Evolutionary conservation across 1,140 invertebrate species (phyloP).

Genomic region (Aphis gossypii): DNA sequence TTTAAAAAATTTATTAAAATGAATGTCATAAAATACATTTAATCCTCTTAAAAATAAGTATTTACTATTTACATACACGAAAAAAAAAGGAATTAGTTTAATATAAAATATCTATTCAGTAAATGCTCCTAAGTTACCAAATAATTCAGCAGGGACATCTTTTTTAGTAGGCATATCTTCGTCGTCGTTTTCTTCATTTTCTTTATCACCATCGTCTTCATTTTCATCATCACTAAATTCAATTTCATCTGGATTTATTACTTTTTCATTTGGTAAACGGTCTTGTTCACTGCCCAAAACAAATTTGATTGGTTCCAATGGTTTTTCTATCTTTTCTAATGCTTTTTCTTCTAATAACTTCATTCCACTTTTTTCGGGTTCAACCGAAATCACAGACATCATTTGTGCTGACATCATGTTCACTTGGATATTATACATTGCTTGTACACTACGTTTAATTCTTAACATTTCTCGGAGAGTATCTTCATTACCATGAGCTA

Average conservation of each 20-base stretch:
- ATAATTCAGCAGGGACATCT: conserved; percentile 37
- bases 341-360: conserved; percentile 85
- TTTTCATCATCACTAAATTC: conserved; percentile 48
- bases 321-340: conserved; percentile 64
- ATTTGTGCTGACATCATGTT: conserved; percentile 99
- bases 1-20: conserved; percentile 4
- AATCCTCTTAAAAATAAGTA: neutral
- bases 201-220: conserved; percentile 36
- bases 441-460: conserved; percentile 96
- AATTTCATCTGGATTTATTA: conserved; percentile 54
- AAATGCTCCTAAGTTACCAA: conserved; percentile 56
- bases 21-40: neutral
- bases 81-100: neutral
- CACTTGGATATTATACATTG: conserved; percentile 93
- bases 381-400: conserved; percentile 75
- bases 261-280: conserved; percentile 23
- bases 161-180: conserved; percentile 47
- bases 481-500: conserved; percentile 99
- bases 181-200: conserved; percentile 42
- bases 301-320: conserved; percentile 50
- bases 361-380: conserved; percentile 84
- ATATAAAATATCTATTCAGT: neutral
- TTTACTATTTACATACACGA: neutral
- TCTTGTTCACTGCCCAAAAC: conserved; percentile 57
- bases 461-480: conserved; percentile 99